These are phyloP conservation scores for Lagopus muta DNA, from an alignment of 2,113 vertebrate species.

Conservation along the genomic window DNA sequence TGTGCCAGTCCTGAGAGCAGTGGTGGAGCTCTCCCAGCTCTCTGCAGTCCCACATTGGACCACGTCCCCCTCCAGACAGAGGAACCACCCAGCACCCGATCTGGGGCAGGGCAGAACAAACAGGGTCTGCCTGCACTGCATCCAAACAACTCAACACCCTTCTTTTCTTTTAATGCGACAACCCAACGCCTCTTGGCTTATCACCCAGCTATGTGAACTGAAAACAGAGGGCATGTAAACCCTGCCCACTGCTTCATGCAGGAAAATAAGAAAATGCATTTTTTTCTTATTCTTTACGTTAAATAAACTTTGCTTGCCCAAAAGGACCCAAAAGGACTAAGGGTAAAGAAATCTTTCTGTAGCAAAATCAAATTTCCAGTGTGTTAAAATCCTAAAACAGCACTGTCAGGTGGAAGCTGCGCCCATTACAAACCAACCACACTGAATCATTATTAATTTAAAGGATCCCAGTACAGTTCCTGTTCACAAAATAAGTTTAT, in stretches of 20 bases:
- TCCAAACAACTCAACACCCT: fast-evolving
- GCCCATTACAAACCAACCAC: slow-evolving; percentile 29
- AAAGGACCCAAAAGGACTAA: slow-evolving; percentile 22
- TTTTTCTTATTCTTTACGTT: background rate
- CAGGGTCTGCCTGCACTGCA: fast-evolving
- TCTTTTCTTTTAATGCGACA: background rate
- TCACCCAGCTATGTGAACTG: background rate
- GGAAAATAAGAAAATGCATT: background rate
- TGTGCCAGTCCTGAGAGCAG: background rate
- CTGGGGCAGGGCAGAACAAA: background rate
- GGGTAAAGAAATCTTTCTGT: slow-evolving; percentile 29
- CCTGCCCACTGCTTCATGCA: background rate
- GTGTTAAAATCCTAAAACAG: slow-evolving; percentile 34
- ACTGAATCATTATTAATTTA: slow-evolving; percentile 65
- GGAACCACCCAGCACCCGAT: too few relatives aligned
- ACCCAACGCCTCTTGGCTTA: background rate
- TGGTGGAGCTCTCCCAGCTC: too few relatives aligned
- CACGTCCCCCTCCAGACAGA: too few relatives aligned
- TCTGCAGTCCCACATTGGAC: too few relatives aligned
- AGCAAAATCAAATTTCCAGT: slow-evolving; percentile 60
- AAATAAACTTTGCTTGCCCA: slow-evolving; percentile 1
- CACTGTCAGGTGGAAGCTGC: slow-evolving; percentile 33
- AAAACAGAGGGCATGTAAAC: background rate
- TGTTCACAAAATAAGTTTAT: slow-evolving; percentile 62
- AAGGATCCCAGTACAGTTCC: slow-evolving; percentile 51